Base-by-base conservation (phyloP, 2,888 invertebrate species). In the Amphipyra berbera region DNA sequence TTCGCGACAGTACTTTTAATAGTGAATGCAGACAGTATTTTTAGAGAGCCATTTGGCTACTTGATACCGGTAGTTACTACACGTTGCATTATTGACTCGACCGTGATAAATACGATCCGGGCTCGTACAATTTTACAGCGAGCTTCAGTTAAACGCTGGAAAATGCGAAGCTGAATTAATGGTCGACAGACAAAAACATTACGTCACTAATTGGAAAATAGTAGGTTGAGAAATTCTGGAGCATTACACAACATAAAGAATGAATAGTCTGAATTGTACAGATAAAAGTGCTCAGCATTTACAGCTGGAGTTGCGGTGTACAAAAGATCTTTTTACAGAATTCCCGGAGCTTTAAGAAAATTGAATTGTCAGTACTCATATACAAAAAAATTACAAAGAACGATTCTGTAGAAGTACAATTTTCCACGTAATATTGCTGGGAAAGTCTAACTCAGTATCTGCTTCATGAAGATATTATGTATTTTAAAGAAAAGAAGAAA, bases 41-140 rank as follows among this genome's bases (percentile, higher is more conserved):
- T 84, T 85, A 86, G 84, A 78, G 68, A 76, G 70, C 81, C 73
- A 82, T 85, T 88, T 86, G 84, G 85, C 86, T 82, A 82, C 81
- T 81, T 74, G 82, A 85, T 81, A 78, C 85, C 86, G 82, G 87
- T 76, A 87, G 87, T 84, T 65, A 78, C 65, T 73, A 62, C 59
- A 64, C 60, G 69, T 63, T 82, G 69, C 83, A 82, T 82, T 87
- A 85, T 85, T 79, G 82, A 83, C 79, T 78, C 75, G 74, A 73
- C 79, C 82, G 66, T 65, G 59, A 78, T 83, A 70, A 75, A 55
- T 61, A 50, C 76, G 70, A 72, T 59, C 68, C 41, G 49, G 38
- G 52, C 40, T 30, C 21, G 58, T 49, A 60, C 55, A 54, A 48
- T 60, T 75, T 78, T 61, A 73, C 61, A 73, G 61, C 63, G 13